Base-by-base conservation (phyloP, 2,113 vertebrate genomes). In the Chaetodon trifascialis region DNA sequence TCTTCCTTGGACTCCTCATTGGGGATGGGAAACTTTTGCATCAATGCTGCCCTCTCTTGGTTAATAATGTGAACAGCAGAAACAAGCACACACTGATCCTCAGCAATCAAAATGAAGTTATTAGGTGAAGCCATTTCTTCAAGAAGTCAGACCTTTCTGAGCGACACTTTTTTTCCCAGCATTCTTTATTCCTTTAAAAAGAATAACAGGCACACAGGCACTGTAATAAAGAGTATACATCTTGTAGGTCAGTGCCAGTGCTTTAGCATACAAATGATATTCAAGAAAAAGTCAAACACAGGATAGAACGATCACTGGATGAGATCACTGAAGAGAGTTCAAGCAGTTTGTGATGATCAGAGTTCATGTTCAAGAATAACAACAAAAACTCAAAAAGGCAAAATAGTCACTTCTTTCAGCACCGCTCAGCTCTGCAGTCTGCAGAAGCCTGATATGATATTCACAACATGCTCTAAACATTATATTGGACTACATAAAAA, bases 121-220 rank as follows among this genome's bases (percentile, higher is more conserved):
- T 7, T 17, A 25, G n/a, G 15, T 21, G 11, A 34, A n/a, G 2
- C 49, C 11, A 55, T 10, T 36, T 19, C 16, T 17, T 16, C n/a
- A 34, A 58, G 30, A 60, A 60, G 30, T 16, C 55, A 23, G n/a
- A 25, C 30, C 7, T 60, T 21, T 16, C 7, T 68, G 10, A 54
- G 17, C n/a, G 30, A 30, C 30, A n/a, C 30, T 30, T 30, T 30
- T 30, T 30, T 79, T 76, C 38, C 23, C 73, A 90, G 82, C 87
- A 86, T 86, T 87, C 80, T 91, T 93, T 91, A 91, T 89, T 93
- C 64, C 87, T 76, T 91, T 21, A 87, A 89, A 89, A 87, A 88
- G n/a, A n/a, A n/a, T n/a, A n/a, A n/a, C n/a, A n/a, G n/a, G n/a
- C 70, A 88, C 82, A 81, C 30, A 92, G 84, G 91, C 80, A 92